Evolutionary conservation across 2,113 vertebrate genomes (phyloP).

Genomic region (Natator depressus): DNA sequence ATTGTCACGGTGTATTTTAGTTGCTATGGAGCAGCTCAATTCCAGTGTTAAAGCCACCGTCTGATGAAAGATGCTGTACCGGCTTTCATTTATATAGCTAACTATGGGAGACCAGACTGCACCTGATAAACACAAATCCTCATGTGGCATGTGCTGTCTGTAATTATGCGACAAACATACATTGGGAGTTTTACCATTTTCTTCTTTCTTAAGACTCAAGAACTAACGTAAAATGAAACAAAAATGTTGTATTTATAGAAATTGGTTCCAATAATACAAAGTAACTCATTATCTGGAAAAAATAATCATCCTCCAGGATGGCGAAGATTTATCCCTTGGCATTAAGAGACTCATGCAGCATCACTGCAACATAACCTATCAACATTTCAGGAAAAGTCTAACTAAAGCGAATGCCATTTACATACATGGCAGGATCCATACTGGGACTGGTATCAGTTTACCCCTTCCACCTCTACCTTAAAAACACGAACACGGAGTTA

Average conservation of each 20-base stretch:
- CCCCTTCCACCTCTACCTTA: not conserved
- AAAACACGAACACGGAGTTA: not conserved
- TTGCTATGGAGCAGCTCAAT: conserved; percentile 45
- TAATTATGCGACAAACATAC: fast-evolving
- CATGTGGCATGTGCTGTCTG: not conserved
- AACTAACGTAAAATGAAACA: not conserved
- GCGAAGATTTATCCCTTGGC: not conserved
- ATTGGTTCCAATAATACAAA: not conserved
- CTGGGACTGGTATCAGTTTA: not conserved
- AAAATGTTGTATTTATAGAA: not conserved
- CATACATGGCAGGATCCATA: not conserved
- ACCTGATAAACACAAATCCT: not conserved
- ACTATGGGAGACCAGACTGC: not conserved
- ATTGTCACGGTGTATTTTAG: conserved; percentile 13
- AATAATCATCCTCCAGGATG: too few species aligned
- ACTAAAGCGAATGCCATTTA: not conserved
- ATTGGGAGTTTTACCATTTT: not conserved
- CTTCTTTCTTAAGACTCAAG: not conserved
- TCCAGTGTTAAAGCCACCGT: not conserved
- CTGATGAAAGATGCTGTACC: not conserved
- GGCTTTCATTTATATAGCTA: not conserved
- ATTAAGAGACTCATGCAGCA: not conserved
- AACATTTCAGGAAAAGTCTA: not conserved
- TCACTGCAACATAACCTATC: not conserved
- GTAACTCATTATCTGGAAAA: not conserved